Conservation (phyloP, 2,888 invertebrate species). For the Lordiphosa andalusiaca region DNA sequence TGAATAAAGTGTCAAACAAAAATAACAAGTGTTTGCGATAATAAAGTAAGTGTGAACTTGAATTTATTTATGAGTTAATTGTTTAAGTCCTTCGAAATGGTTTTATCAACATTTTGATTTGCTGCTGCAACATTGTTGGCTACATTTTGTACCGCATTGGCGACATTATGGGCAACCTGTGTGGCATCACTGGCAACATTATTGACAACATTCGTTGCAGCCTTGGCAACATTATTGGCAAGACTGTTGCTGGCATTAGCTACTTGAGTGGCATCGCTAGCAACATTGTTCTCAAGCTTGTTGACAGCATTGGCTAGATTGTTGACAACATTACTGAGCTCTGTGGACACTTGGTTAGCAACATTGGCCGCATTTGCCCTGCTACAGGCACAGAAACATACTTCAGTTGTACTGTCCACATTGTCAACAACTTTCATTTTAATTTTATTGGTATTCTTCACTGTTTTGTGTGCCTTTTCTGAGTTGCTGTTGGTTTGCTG, state of each 20-base stretch:
- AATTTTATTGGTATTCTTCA: too few species aligned
- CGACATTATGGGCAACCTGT: slow-evolving; percentile 4
- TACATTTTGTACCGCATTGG: slow-evolving; percentile 4
- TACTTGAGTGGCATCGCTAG: slow-evolving; percentile 1
- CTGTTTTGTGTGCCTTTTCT: too few species aligned
- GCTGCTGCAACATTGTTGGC: not conserved
- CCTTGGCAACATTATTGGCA: slow-evolving; percentile 11
- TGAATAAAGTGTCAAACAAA: not conserved
- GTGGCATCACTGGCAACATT: slow-evolving; percentile 6
- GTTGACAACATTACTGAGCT: not conserved
- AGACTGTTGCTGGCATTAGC: slow-evolving; percentile 10
- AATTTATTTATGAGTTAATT: not conserved
- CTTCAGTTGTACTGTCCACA: not conserved
- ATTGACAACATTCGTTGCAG: slow-evolving; percentile 15
- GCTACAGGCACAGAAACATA: slow-evolving; percentile 5
- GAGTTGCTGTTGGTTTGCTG: not conserved
- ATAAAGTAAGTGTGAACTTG: not conserved
- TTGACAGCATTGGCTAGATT: slow-evolving; percentile 4
- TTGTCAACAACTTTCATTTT: too few species aligned
- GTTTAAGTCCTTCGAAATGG: too few species aligned
- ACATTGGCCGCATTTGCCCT: not conserved
- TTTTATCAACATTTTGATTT: not conserved
- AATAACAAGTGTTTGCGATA: too few species aligned
- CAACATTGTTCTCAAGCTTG: slow-evolving; percentile 11
- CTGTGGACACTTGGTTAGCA: not conserved